Percentiles rank a stretch among this genome's conserved stretches.
These are phyloP conservation scores for Machaerirhynchus nigripectus DNA, from an alignment of 2,113 vertebrate species.

Conservation along the genomic window DNA sequence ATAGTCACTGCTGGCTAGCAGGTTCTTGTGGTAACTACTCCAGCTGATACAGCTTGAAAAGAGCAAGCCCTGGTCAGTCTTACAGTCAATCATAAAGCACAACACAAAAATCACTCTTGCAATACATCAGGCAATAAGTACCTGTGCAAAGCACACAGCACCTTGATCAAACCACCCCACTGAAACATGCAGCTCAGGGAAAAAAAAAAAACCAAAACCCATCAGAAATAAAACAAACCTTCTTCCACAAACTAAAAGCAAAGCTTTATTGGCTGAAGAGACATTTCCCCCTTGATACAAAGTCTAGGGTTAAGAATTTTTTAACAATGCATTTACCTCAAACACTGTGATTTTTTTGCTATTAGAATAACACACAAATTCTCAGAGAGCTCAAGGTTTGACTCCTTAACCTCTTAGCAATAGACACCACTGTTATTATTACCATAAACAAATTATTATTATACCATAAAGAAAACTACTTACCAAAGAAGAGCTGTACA, in stretches of 20 bases:
- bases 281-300: not conserved
- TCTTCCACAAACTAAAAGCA: not conserved
- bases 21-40: constrained; percentile 99
- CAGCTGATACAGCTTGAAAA: constrained; percentile 97
- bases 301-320: not conserved
- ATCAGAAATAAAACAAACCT: not conserved
- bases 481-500: not conserved
- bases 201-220: not conserved
- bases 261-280: not conserved
- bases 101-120: not conserved
- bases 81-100: not conserved
- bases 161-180: not conserved
- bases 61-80: not conserved
- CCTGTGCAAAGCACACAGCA: not conserved
- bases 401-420: not conserved
- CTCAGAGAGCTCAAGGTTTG: not conserved
- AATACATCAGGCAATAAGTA: not conserved
- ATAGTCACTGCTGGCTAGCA: constrained; percentile 98
- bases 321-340: not conserved
- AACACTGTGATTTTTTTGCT: not conserved
- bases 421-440: not conserved
- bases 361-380: not conserved
- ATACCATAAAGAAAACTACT: not conserved
- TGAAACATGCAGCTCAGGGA: not conserved
- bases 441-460: not conserved